These are phyloP conservation scores for Bombus difficillimus DNA, from an alignment of 1,140 invertebrate genomes.

Conservation along the genomic window DNA sequence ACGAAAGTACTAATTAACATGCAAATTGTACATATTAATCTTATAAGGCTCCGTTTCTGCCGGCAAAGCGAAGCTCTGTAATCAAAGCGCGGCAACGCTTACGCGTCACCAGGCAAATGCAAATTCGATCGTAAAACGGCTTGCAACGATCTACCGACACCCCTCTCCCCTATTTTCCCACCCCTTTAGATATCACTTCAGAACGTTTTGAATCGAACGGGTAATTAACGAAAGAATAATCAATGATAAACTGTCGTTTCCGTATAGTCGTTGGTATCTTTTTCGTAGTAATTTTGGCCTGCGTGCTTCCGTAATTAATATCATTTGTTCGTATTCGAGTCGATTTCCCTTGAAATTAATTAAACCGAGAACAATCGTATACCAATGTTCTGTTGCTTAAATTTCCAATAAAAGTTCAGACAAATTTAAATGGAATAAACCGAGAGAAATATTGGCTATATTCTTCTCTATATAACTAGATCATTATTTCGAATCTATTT, in stretches of 20 bases:
- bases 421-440: too few relatives aligned
- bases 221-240: not conserved
- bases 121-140: conserved; percentile 24
- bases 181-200: not conserved
- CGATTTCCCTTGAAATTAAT: not conserved
- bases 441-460: too few relatives aligned
- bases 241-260: not conserved
- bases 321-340: not conserved
- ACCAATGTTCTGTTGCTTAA: not conserved
- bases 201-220: not conserved
- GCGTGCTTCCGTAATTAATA: not conserved
- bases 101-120: conserved; percentile 21
- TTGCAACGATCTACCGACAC: not conserved
- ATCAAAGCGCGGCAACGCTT: conserved; percentile 37
- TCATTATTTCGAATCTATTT: too few relatives aligned
- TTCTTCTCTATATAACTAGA: too few relatives aligned
- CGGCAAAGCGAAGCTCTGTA: not conserved
- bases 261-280: not conserved
- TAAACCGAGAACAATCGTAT: not conserved
- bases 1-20: conserved; percentile 43
- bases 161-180: too few relatives aligned
- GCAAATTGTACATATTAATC: conserved; percentile 48
- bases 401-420: not conserved
- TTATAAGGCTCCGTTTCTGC: conserved; percentile 11
- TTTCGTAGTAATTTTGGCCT: not conserved